Conservation (phyloP, 2,113 vertebrate genomes). For the Rhadina sibilatrix region DNA sequence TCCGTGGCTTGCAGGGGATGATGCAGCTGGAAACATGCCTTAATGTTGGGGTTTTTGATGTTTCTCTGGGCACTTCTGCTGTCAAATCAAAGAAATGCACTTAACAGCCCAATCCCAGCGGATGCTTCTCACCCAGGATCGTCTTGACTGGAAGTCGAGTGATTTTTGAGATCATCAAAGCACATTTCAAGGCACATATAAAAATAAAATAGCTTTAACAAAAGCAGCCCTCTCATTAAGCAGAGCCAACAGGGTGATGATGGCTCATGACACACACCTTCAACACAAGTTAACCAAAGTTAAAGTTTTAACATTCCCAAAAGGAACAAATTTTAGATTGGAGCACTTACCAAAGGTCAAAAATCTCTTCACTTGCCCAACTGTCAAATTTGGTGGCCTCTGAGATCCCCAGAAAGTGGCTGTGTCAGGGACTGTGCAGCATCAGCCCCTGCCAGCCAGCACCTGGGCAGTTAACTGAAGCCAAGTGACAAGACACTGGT, state of each 20-base stretch:
- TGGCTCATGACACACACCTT: not conserved
- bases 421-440: not conserved
- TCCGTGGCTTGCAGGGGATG: not conserved
- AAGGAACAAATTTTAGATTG: not conserved
- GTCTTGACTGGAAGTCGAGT: not conserved
- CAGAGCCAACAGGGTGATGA: not conserved
- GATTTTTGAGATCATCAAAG: not conserved
- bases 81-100: not conserved
- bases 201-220: not conserved
- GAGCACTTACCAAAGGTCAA: not conserved
- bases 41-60: not conserved
- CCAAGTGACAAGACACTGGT: not conserved
- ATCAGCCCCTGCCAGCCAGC: not conserved
- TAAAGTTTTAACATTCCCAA: not conserved
- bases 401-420: not conserved
- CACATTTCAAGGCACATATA: not conserved
- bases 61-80: not conserved
- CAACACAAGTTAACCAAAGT: not conserved
- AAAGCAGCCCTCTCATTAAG: not conserved
- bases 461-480: not conserved
- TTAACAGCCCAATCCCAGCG: not conserved
- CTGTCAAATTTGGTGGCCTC: not conserved
- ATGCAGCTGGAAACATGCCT: constrained; percentile 9
- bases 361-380: not conserved
- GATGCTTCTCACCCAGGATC: not conserved